These are phyloP conservation scores for Diarsia rubi DNA, from an alignment of 2,888 invertebrate species.

Conservation along the genomic window DNA sequence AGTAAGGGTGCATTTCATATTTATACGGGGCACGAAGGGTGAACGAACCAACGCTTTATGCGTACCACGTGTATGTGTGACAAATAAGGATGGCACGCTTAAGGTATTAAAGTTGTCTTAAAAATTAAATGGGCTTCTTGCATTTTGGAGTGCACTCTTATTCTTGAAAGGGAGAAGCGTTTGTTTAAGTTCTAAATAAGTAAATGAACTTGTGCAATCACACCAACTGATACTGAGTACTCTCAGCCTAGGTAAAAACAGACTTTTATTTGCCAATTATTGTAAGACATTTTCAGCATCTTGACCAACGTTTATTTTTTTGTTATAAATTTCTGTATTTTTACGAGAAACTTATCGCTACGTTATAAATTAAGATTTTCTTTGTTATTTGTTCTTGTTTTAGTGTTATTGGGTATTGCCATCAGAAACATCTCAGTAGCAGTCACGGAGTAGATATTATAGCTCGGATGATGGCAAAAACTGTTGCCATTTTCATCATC, in stretches of 20 bases:
- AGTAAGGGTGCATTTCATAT: conserved; percentile 90
- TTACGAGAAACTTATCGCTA: background rate
- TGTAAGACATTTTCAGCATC: background rate
- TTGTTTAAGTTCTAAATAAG: background rate
- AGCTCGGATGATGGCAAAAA: too few relatives aligned
- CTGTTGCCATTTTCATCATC: too few relatives aligned
- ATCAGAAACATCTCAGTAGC: too few relatives aligned
- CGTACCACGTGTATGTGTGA: conserved; percentile 70
- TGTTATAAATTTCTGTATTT: background rate
- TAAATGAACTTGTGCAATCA: background rate
- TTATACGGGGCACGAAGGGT: conserved; percentile 79
- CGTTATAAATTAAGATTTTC: too few relatives aligned
- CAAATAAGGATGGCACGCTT: conserved; percentile 59
- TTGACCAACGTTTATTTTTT: background rate
- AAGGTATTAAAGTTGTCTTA: conserved; percentile 51
- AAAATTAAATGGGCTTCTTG: conserved; percentile 40
- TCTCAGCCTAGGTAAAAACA: background rate
- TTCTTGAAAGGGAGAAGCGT: background rate
- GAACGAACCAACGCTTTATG: conserved; percentile 79
- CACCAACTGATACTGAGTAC: too few relatives aligned
- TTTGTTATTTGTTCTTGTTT: too few relatives aligned
- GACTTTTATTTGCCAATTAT: background rate
- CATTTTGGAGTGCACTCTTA: conserved; percentile 18
- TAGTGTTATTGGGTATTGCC: too few relatives aligned
- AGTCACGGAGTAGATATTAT: too few relatives aligned